Evolutionary conservation across 1,140 invertebrate species (phyloP).

Genomic region (Hypothenemus hampei): DNA sequence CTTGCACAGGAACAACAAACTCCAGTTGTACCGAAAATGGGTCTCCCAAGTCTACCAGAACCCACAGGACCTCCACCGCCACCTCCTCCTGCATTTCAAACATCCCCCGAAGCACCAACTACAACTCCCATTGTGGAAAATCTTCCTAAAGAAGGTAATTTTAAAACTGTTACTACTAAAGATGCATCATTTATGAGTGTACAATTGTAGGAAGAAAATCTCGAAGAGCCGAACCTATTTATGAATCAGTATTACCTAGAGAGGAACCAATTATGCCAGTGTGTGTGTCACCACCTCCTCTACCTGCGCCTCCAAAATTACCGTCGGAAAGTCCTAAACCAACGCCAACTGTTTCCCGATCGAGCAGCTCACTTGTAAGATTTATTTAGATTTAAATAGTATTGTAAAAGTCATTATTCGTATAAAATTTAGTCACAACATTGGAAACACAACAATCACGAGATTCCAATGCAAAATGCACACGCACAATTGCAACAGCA

Average conservation of each 20-base stretch:
- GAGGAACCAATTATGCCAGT: conserved; percentile 49
- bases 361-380: conserved; percentile 38
- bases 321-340: conserved; percentile 46
- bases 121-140: conserved; percentile 38
- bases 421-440: conserved; percentile 34
- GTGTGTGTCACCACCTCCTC: conserved; percentile 52
- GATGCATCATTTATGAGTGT: conserved; percentile 25
- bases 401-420: background rate
- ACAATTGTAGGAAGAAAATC: conserved; percentile 45
- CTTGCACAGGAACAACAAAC: conserved; percentile 42
- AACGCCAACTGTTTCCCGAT: conserved; percentile 42
- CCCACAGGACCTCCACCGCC: conserved; percentile 69
- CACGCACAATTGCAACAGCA: conserved; percentile 25
- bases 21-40: conserved; percentile 43
- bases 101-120: conserved; percentile 37
- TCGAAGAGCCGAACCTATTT: conserved; percentile 68
- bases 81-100: conserved; percentile 49
- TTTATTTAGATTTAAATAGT: background rate
- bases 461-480: conserved; percentile 28
- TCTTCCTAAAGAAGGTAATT: conserved; percentile 11
- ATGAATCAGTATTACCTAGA: conserved; percentile 73
- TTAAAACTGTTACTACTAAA: background rate
- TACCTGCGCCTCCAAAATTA: conserved; percentile 47
- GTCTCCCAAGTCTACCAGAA: conserved; percentile 62
- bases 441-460: conserved; percentile 39